These are phyloP conservation scores for Silurus glanis DNA, from an alignment of 2,113 vertebrate species.

Conservation along the genomic window DNA sequence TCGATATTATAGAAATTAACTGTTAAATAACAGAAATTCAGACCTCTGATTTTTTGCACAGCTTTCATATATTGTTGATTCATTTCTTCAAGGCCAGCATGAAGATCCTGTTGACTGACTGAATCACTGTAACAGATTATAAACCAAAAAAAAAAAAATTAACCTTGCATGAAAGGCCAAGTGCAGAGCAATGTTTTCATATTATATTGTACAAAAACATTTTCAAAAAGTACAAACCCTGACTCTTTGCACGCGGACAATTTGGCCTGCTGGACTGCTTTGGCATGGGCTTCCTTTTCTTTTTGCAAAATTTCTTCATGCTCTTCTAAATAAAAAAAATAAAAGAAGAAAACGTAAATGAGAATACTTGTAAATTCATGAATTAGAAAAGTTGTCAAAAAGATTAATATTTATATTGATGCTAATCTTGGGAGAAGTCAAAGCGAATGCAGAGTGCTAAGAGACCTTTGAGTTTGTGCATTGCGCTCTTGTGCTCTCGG, in stretches of 20 bases:
- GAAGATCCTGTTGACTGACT: slow-evolving; percentile 61
- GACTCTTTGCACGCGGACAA: slow-evolving; percentile 45
- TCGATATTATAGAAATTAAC: too few species aligned
- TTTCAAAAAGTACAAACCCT: slow-evolving; percentile 56
- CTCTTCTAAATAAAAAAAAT: slow-evolving; percentile 61
- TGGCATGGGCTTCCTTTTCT: slow-evolving; percentile 59
- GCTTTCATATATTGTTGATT: slow-evolving; percentile 87
- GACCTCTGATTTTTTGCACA: slow-evolving; percentile 91
- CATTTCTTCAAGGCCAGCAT: slow-evolving; percentile 86
- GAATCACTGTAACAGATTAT: slow-evolving; percentile 51
- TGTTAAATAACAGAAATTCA: background rate
- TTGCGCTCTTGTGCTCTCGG: slow-evolving; percentile 71
- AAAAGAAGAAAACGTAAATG: background rate
- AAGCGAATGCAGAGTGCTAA: background rate
- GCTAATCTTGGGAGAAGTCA: background rate
- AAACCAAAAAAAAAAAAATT: background rate
- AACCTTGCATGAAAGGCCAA: background rate
- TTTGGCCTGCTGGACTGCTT: slow-evolving; percentile 60
- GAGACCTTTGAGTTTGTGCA: slow-evolving; percentile 76
- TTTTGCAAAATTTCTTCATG: slow-evolving; percentile 62
- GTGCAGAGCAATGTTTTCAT: background rate
- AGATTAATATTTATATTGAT: background rate
- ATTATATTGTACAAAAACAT: slow-evolving; percentile 1
- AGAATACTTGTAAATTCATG: background rate
- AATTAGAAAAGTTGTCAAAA: background rate